These are phyloP conservation scores for Acyrthosiphon pisum DNA, from an alignment of 1,140 invertebrate species.

Conservation along the genomic window DNA sequence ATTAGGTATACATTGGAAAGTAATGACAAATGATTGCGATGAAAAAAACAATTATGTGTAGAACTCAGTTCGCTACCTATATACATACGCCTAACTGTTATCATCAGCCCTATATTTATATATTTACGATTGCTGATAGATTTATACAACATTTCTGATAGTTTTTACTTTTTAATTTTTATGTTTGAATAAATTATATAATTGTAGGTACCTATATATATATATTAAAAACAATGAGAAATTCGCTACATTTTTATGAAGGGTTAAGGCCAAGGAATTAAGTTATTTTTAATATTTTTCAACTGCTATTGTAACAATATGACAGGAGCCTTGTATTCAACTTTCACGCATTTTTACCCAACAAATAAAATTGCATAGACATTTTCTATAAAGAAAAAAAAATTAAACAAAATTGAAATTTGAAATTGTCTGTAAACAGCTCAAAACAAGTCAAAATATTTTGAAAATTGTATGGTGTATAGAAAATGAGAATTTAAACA, in stretches of 20 bases:
- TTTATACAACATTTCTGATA: background rate
- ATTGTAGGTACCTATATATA: background rate
- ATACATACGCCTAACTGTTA: background rate
- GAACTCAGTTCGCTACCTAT: background rate
- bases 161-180: background rate
- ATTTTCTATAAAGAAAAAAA: too few relatives aligned
- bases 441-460: too few relatives aligned
- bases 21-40: background rate
- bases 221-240: background rate
- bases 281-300: too few relatives aligned
- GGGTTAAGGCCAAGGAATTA: background rate
- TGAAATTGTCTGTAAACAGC: too few relatives aligned
- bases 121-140: background rate
- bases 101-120: background rate
- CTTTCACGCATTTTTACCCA: too few relatives aligned
- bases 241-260: background rate
- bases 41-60: background rate
- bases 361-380: too few relatives aligned
- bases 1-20: background rate
- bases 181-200: background rate
- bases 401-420: too few relatives aligned
- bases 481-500: too few relatives aligned
- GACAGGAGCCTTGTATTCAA: too few relatives aligned
- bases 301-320: too few relatives aligned
- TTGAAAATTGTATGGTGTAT: too few relatives aligned